Evolutionary conservation across 2,888 invertebrate species (phyloP), one percentile per base, ranked within the genome.

Genomic region (Phragmatobia fuliginosa): DNA sequence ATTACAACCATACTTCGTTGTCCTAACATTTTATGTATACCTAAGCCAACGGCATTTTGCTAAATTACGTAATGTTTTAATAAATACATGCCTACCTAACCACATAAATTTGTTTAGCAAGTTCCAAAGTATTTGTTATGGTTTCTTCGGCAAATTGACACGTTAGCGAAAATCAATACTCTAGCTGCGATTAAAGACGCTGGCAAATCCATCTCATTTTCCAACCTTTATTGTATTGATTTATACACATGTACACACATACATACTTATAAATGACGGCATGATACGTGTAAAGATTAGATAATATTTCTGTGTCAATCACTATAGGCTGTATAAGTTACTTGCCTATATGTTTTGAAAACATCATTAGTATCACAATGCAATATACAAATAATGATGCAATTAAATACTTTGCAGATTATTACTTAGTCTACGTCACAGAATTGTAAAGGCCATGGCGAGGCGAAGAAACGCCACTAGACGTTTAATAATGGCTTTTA

Each of bases 81-180:
- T 71, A 63, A 59, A 41, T 31, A 75, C 70, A 21, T 64, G 21
- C 66, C 56, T 63, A 71, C 68, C 71, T 59, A 25, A 32, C 56
- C 63, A 71, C 68, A 70, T 59, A 25, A 32, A 63, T 69, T 65
- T 49, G 62, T 3, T 67, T 64, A 66, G 67, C 67, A 66, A 59
- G 36, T 63, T 72, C 16, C 56, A 36, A 62, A 62, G 65, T 67
- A 71, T 62, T 67, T 71, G 32, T 31, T 67, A 65, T 56, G 67
- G 76, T 68, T 72, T 74, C 63, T 49, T 62, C 56, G 52, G 45
- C 8, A 69, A 52, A 49, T 59, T 60, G 18, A 33, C 31, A 28
- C 49, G 49, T 65, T 63, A n/a, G 38, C 62, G 49, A 66, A 69
- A 68, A 76, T 70, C 45, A 66, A 66, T 66, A 66, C 36, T 18